A percentile compares a stretch with the other conserved stretches of the same genome.
Conservation (phyloP, 2,888 invertebrate species). For the Trileptium ribeirensis region DNA sequence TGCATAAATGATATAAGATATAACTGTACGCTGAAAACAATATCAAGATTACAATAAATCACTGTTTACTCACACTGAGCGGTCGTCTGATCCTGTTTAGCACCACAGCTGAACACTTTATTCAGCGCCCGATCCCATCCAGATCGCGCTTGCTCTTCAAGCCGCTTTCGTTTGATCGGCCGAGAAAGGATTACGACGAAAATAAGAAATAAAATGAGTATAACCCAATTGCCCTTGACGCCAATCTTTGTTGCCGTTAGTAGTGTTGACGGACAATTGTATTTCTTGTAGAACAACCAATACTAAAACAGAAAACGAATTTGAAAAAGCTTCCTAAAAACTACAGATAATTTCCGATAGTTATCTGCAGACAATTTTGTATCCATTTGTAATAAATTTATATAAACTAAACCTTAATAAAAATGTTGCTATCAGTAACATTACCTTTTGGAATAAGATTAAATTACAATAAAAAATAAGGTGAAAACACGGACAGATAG, state of each 20-base stretch:
- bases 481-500: too few species aligned
- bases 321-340: too few species aligned
- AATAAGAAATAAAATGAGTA: slow-evolving; percentile 64
- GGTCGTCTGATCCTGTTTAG: neutral
- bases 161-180: neutral
- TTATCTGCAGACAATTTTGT: too few species aligned
- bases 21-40: too few species aligned
- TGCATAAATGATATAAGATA: too few species aligned
- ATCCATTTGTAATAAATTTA: too few species aligned
- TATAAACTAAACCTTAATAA: too few species aligned
- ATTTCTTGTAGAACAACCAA: neutral
- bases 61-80: neutral
- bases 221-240: slow-evolving; percentile 72
- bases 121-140: neutral
- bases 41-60: too few species aligned
- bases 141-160: neutral
- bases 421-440: too few species aligned
- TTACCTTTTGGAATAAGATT: too few species aligned
- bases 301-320: neutral
- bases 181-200: neutral
- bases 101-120: neutral
- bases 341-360: too few species aligned
- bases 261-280: neutral
- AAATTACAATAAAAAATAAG: too few species aligned
- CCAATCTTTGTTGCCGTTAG: slow-evolving; percentile 57